Base-by-base conservation (phyloP, 2,113 vertebrate genomes). In the Callionymus lyra region DNA sequence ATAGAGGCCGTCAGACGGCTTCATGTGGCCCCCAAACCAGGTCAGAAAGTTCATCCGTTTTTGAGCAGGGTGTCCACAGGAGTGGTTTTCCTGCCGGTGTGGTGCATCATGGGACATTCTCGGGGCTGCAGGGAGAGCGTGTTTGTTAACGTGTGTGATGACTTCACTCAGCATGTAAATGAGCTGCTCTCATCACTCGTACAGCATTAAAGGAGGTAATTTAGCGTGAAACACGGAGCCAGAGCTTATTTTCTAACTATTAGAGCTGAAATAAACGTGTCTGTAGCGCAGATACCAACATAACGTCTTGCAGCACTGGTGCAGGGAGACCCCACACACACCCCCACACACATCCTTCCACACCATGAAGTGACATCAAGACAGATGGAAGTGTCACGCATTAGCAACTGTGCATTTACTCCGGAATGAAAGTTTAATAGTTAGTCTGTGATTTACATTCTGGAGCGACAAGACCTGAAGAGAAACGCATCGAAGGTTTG, bases 171-270 rank as follows among this genome's bases (percentile, higher is more conserved):
- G 49, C 37, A 51, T 59, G 58, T 47, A 61, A 65, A 69, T 71
- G 61, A 71, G 53, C 59, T 50, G 32, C 53, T 47, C 10, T 54
- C 40, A 49, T 59, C 37, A n/a, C n/a, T 27, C 6, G 37, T 52
- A 43, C 38, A 16, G 45, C 58, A 73, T 75, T 68, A 78, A 72
- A 49, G 2, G 39, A 60, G 57, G 44, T 63, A 71, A 76, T 74
- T 68, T 65, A 70, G 56, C 65, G 60, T 66, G 46, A 79, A 72
- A 65, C 47, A 39, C 2, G 14, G 59, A 52, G 50, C 59, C n/a
- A 57, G 62, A 50, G 53, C 6, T 65, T 53, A 59, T 76, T 72
- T 72, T 54, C 61, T 54, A 56, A 50, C 45, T 44, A 35, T 54
- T 42, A 57, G 10, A 6, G 10, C 11, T 32, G 17, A 49, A 47